Evolutionary conservation across 2,888 invertebrate genomes (phyloP).

Genomic region (Sialis lutaria): DNA sequence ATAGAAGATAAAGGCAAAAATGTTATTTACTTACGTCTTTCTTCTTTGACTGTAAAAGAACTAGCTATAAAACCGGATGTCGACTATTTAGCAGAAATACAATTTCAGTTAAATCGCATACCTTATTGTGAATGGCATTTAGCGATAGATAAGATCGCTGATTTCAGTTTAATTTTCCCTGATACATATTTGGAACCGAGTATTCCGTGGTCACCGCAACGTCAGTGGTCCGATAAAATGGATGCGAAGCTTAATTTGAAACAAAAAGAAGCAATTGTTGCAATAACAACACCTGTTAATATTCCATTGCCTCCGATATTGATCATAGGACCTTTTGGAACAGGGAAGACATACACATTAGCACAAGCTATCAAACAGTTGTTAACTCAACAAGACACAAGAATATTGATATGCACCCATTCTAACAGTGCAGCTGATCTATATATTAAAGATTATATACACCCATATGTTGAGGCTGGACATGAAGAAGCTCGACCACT

Average conservation of each 20-base stretch:
- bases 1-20: conserved; percentile 70
- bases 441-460: conserved; percentile 69
- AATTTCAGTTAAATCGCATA: conserved; percentile 63
- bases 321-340: conserved; percentile 69
- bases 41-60: conserved; percentile 43
- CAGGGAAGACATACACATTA: conserved; percentile 71
- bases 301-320: conserved; percentile 50
- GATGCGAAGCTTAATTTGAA: conserved; percentile 52
- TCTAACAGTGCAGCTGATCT: conserved; percentile 76
- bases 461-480: conserved; percentile 53
- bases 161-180: conserved; percentile 56
- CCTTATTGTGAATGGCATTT: conserved; percentile 74
- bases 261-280: conserved; percentile 61
- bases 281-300: conserved; percentile 49
- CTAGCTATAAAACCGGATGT: conserved; percentile 42
- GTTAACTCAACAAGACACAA: conserved; percentile 39
- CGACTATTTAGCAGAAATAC: conserved; percentile 50
- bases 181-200: conserved; percentile 40
- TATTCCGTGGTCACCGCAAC: conserved; percentile 50
- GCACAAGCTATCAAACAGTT: conserved; percentile 55
- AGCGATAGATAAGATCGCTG: conserved; percentile 58
- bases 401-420: conserved; percentile 69
- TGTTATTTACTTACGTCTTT: conserved; percentile 54
- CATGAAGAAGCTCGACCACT: conserved; percentile 48
- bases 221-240: conserved; percentile 46